phyloP scores from a whole-genome alignment of 2,113 vertebrate genomes.

The Siniperca chuatsi region DNA sequence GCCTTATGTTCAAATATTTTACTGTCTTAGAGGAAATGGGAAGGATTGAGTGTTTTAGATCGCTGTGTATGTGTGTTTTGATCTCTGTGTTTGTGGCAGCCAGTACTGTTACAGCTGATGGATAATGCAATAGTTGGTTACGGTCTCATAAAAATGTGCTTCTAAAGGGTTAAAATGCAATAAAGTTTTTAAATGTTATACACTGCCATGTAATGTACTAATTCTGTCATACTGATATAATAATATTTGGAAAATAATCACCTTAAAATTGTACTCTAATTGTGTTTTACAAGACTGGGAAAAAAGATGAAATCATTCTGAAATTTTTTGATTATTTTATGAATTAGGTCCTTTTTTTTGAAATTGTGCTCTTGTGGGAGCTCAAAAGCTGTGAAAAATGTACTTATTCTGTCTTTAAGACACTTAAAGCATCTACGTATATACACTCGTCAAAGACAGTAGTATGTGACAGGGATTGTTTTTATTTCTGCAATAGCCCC shows the following conservation, averaged over 20 bases:
- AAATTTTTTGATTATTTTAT: not conserved
- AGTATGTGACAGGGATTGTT: constrained; percentile 52
- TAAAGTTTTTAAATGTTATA: constrained; percentile 61
- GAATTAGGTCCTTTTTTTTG: not conserved
- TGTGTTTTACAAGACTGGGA: not conserved
- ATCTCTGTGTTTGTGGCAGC: constrained; percentile 17
- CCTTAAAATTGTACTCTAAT: not conserved
- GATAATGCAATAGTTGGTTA: constrained; percentile 52
- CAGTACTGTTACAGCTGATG: constrained; percentile 38
- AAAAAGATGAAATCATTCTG: not conserved
- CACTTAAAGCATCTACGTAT: constrained; percentile 19
- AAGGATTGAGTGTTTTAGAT: constrained; percentile 76
- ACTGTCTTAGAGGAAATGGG: constrained; percentile 81
- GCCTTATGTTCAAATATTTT: constrained; percentile 93
- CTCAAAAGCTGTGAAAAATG: not conserved
- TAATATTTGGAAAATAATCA: constrained; percentile 3
- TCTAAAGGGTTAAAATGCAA: constrained; percentile 62
- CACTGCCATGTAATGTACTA: constrained; percentile 20
- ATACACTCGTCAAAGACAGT: constrained; percentile 19
- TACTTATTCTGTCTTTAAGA: not conserved
- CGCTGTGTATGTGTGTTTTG: constrained; percentile 33
- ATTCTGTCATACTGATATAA: not conserved
- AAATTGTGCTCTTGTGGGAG: not conserved
- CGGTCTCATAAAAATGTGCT: constrained; percentile 54
- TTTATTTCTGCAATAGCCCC: constrained; percentile 34